These are phyloP conservation scores for Virgularia gustaviana DNA, from an alignment of 92 coral and sea anemone species.

Conservation along the genomic window DNA sequence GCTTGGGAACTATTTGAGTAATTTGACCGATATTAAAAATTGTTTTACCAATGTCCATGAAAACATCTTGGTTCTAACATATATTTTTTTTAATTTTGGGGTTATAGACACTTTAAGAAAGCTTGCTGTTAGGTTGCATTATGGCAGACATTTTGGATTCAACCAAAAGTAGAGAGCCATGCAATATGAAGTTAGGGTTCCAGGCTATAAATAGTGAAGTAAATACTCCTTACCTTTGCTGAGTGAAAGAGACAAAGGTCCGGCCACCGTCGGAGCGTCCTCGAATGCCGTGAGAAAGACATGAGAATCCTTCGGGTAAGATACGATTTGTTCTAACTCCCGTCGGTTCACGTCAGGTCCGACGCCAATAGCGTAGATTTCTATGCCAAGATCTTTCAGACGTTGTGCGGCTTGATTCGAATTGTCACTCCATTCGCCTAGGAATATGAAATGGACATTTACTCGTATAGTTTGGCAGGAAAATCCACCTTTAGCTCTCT, in stretches of 20 bases:
- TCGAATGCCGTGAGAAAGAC: constrained; percentile 31
- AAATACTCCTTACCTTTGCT: constrained; percentile 37
- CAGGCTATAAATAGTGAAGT: no score
- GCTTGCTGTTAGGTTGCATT: no score
- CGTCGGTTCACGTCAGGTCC: constrained; percentile 36
- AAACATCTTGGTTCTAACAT: no score
- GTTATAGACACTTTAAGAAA: no score
- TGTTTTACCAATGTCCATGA: no score
- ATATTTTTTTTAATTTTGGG: no score
- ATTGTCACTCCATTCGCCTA: constrained; percentile 11
- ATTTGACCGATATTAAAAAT: no score
- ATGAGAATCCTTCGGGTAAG: constrained; percentile 23
- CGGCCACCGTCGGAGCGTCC: constrained; percentile 28
- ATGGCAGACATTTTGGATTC: not conserved
- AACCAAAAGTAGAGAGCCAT: not conserved
- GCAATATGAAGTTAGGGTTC: not conserved
- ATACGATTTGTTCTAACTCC: constrained; percentile 15
- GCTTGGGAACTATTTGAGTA: no score
- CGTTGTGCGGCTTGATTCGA: constrained; percentile 5
- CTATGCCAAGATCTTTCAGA: constrained; percentile 24
- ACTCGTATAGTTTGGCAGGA: no score
- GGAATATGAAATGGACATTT: no score
- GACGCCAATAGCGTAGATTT: constrained; percentile 25
- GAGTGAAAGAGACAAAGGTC: constrained; percentile 23
- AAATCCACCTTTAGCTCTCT: no score